These are phyloP conservation scores for Botia almorhae DNA, from an alignment of 2,797 vertebrate species.

Conservation along the genomic window DNA sequence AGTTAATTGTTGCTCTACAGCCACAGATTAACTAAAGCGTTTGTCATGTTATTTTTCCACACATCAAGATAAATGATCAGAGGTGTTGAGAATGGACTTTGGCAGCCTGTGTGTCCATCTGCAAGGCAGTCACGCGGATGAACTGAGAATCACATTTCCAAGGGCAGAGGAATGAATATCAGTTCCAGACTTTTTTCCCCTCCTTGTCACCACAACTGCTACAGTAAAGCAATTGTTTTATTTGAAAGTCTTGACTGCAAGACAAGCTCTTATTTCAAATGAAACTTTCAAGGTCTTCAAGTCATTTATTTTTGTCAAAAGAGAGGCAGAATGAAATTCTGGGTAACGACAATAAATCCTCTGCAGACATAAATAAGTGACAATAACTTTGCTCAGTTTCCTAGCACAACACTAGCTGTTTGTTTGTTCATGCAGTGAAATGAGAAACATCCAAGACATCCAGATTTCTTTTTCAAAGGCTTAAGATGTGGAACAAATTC, in stretches of 20 bases:
- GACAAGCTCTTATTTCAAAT: constrained; percentile 79
- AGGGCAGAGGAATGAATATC: constrained; percentile 82
- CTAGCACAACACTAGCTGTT: constrained; percentile 63
- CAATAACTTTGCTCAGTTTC: constrained; percentile 74
- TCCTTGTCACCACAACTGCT: constrained; percentile 64
- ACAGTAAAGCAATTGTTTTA: constrained; percentile 81
- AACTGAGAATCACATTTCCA: constrained; percentile 70
- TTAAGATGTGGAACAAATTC: constrained; percentile 80
- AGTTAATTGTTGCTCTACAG: constrained; percentile 44
- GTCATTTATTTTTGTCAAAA: constrained; percentile 80
- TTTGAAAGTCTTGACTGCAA: constrained; percentile 70
- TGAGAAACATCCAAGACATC: constrained; percentile 71
- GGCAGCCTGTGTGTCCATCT: constrained; percentile 70
- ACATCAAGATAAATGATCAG: constrained; percentile 71
- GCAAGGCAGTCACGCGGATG: constrained; percentile 74
- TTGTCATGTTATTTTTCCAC: constrained; percentile 50
- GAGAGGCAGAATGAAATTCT: constrained; percentile 72
- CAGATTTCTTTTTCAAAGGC: constrained; percentile 70
- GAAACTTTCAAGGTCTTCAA: constrained; percentile 82
- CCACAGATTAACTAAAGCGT: constrained; percentile 23
- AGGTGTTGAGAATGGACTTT: constrained; percentile 74
- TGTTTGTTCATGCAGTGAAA: constrained; percentile 71
- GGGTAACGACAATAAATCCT: constrained; percentile 78
- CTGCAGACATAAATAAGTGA: constrained; percentile 72
- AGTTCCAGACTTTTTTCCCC: constrained; percentile 67